Evolutionary conservation across 2,888 invertebrate species (phyloP), one percentile per base, ranked within the genome.

Genomic region (Achlya flavicornis): DNA sequence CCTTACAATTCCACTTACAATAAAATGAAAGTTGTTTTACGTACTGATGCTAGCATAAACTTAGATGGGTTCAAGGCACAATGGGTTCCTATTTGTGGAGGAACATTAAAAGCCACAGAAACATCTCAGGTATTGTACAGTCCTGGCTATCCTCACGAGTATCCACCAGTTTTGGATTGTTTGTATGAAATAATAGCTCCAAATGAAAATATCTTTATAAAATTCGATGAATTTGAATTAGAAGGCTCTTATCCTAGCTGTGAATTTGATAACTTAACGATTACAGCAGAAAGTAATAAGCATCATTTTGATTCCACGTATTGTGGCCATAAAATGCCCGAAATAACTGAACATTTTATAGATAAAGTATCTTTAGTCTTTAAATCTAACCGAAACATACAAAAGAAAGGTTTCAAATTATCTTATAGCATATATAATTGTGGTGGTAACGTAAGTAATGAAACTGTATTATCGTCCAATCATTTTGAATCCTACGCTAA

Each of bases 61-160:
- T n/a, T n/a, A n/a, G n/a, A n/a, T n/a, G n/a, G n/a, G n/a, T n/a
- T n/a, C n/a, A n/a, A n/a, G n/a, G n/a, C n/a, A n/a, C n/a, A n/a
- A n/a, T n/a, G n/a, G n/a, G n/a, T n/a, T n/a, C n/a, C n/a, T n/a
- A n/a, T n/a, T n/a, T n/a, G n/a, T n/a, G n/a, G n/a, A n/a, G n/a
- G n/a, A n/a, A n/a, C n/a, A n/a, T n/a, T n/a, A n/a, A n/a, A 89
- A 61, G 96, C 95, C 0, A 91, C 92, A 3, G 83, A 79, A 14
- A 83, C 83, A 38, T 84, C 91, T 66, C 94, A 95, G 76, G 85
- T 87, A 57, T 85, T 98, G n/a, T 91, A 92, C 35, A 97, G 97
- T 78, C 98, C 98, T 0, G 95, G 96, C 58, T 98, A 96, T 90
- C 97, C 98, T 3, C 69, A 72, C 0, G 71, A 77, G 35, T 98